A percentile compares a stretch with the other conserved stretches of the same genome.
Conservation (phyloP, 2,888 invertebrate species). For the Acanthosepion esculentum region DNA sequence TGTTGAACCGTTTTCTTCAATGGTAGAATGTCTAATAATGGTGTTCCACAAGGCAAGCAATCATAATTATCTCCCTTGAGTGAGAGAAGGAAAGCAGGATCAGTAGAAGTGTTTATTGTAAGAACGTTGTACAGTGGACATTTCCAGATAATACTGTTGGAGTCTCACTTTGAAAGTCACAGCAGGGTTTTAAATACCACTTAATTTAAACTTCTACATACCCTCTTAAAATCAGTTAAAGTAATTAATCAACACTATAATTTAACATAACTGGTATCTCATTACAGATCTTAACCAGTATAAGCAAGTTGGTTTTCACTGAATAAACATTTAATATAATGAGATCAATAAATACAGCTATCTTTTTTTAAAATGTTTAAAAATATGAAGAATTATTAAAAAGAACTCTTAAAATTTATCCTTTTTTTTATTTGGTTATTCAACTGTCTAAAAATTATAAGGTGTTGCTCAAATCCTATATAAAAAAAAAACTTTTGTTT, state of each 20-base stretch:
- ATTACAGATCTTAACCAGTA: too few relatives aligned
- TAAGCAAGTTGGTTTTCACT: background rate
- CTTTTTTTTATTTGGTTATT: background rate
- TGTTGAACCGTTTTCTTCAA: constrained; percentile 42
- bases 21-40: constrained; percentile 39
- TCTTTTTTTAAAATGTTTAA: too few relatives aligned
- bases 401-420: too few relatives aligned
- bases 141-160: background rate
- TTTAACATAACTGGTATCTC: too few relatives aligned
- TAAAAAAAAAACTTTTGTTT: too few relatives aligned
- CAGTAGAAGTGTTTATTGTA: background rate
- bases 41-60: constrained; percentile 43
- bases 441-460: too few relatives aligned
- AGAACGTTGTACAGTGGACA: background rate
- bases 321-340: background rate
- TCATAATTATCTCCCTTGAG: constrained; percentile 44
- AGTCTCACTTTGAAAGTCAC: background rate
- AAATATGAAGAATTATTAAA: too few relatives aligned
- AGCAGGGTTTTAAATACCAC: background rate
- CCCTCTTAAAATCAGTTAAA: background rate
- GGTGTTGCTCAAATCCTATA: too few relatives aligned
- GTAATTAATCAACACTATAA: background rate
- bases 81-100: constrained; percentile 25
- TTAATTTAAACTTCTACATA: background rate
- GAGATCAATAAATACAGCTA: too few relatives aligned